Conservation (phyloP, 64 coral and sea anemone genomes). For the Pachyseris speciosa region DNA sequence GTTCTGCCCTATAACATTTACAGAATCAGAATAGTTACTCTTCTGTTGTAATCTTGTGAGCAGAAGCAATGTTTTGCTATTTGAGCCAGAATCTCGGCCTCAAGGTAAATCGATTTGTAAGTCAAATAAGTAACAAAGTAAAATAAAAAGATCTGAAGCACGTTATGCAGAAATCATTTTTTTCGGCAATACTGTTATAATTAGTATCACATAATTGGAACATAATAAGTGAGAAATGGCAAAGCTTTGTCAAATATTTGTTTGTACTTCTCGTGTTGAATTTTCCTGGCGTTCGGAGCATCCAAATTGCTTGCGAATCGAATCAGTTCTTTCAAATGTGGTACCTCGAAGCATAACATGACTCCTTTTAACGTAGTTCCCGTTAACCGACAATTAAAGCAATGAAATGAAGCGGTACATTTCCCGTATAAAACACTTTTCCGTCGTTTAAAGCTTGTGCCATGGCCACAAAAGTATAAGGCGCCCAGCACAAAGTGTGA, state of each 20-base stretch:
- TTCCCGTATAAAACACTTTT: neutral
- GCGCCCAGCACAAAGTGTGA: conserved; percentile 79
- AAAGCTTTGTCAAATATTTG: neutral
- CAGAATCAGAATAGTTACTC: too few species aligned
- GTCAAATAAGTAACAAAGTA: neutral
- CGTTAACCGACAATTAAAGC: conserved; percentile 51
- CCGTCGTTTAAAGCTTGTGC: conserved; percentile 13
- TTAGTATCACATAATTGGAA: neutral
- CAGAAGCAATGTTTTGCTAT: neutral
- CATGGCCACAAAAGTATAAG: conserved; percentile 60
- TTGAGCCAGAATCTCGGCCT: too few species aligned
- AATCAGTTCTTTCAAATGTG: conserved; percentile 39
- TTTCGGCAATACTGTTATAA: too few species aligned
- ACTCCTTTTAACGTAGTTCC: conserved; percentile 67
- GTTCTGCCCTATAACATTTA: too few species aligned
- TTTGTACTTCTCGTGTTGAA: neutral
- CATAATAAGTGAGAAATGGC: neutral
- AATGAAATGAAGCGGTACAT: conserved; percentile 73
- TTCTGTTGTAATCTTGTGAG: neutral
- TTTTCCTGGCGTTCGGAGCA: conserved; percentile 34
- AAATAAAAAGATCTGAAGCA: neutral
- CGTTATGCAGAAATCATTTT: neutral
- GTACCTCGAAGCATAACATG: conserved; percentile 77
- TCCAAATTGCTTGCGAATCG: conserved; percentile 57
- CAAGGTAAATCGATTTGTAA: neutral